Base-by-base conservation (phyloP, 1,140 invertebrate species). In the Drosophila nasuta region DNA sequence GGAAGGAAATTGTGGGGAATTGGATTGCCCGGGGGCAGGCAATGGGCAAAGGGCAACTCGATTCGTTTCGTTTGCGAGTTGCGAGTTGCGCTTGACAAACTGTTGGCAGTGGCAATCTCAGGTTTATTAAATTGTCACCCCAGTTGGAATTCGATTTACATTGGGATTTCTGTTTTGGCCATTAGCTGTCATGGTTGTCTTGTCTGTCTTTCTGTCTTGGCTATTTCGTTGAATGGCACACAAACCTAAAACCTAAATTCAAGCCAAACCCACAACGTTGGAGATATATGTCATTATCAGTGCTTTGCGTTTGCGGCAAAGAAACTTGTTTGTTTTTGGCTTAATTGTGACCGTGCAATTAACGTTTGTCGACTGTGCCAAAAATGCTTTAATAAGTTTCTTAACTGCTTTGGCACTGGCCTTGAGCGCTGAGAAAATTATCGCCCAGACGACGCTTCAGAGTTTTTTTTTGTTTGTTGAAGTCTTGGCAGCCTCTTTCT, bases 91-190 rank as follows among this genome's bases (percentile, higher is more conserved):
- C 35, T 45, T 58, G 64, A 60, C 75, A 74, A 73, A 63, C 64
- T 72, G 62, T 74, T 73, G 70, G 57, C 33, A n/a, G 41, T 54
- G 49, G 4, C 52, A 67, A 48, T 57, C 43, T 43, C 51, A 75
- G 75, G 76, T 65, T 86, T 85, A 85, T 85, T 85, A 86, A 85
- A 85, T 82, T 82, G 80, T 82, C 82, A 72, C 82, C 75, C 63
- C 70, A 81, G 38, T 62, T 25, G 66, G 43, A 73, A 82, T 70
- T 86, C 63, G 65, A 87, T 87, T 78, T 65, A 74, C 57, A 59
- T 79, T 70, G n/a, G 63, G 57, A 28, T 48, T 64, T 51, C 57
- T 62, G 43, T 66, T 67, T 68, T 45, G 65, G 63, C 46, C 54
- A 72, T 72, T 65, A 65, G 17, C 38, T 41, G 60, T 28, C 28